Evolutionary conservation across 2,888 invertebrate genomes (phyloP).

Genomic region (Glyphotaelius pellucidus): DNA sequence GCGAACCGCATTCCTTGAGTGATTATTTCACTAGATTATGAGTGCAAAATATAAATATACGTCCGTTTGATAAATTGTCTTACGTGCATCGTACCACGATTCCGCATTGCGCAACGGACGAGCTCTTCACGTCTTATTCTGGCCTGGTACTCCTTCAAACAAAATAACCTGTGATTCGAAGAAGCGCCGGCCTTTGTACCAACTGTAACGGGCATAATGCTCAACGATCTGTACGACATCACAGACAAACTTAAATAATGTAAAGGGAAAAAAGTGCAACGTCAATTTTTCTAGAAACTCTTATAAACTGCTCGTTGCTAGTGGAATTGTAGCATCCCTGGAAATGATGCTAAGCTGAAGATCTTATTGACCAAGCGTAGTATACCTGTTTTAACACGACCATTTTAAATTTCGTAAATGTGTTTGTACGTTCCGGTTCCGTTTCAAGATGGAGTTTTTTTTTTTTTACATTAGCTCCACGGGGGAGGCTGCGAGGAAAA

Average conservation of each 20-base stretch:
- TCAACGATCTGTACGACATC: background rate
- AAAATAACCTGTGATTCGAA: background rate
- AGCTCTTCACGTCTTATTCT: background rate
- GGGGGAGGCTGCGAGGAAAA: too few relatives aligned
- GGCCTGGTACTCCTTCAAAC: background rate
- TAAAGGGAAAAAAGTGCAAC: background rate
- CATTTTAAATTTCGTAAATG: too few relatives aligned
- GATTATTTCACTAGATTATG: slow-evolving; percentile 34
- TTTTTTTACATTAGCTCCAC: too few relatives aligned
- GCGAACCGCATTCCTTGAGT: slow-evolving; percentile 26
- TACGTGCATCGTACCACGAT: background rate
- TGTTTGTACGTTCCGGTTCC: too few relatives aligned
- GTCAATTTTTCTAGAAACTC: too few relatives aligned
- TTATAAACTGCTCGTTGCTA: too few relatives aligned
- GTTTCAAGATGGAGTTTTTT: too few relatives aligned
- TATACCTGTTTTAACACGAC: too few relatives aligned
- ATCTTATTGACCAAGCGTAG: too few relatives aligned
- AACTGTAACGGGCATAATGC: background rate
- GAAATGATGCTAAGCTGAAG: too few relatives aligned
- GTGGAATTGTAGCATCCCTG: too few relatives aligned
- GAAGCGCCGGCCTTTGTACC: background rate
- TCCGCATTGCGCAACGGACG: slow-evolving; percentile 16
- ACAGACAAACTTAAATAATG: background rate
- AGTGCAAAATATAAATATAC: slow-evolving; percentile 27
- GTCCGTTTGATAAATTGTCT: slow-evolving; percentile 6